Conservation (phyloP, 2,113 vertebrate genomes). For the Struthidea cinerea region DNA sequence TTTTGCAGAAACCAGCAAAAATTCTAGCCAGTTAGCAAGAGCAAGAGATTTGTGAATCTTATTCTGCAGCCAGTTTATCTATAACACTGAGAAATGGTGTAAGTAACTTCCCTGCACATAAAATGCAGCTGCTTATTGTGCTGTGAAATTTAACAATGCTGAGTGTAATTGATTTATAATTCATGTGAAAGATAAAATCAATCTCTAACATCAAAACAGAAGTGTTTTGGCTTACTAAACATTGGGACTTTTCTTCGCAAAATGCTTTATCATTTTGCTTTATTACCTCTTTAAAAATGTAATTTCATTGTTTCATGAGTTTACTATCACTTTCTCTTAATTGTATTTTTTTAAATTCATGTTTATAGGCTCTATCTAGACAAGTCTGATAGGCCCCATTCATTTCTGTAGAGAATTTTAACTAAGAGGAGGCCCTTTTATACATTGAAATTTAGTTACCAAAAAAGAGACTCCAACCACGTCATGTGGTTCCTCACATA, state of each 20-base stretch:
- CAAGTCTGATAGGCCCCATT: constrained; percentile 2
- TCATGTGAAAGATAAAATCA: constrained; percentile 32
- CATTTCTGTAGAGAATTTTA: not conserved
- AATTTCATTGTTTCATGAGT: constrained; percentile 24
- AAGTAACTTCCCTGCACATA: not conserved
- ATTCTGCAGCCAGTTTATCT: not conserved
- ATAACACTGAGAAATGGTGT: not conserved
- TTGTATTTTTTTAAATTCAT: constrained; percentile 5
- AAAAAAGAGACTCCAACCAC: not conserved
- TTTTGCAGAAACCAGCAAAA: not conserved
- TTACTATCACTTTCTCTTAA: constrained; percentile 30
- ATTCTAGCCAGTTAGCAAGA: not conserved
- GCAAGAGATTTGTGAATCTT: not conserved
- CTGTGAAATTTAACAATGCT: not conserved
- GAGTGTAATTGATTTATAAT: constrained; percentile 53
- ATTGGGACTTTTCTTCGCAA: not conserved
- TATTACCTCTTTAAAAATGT: constrained; percentile 37
- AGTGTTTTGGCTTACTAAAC: not conserved
- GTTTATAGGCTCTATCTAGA: constrained; percentile 44
- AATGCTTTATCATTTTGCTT: constrained; percentile 32
- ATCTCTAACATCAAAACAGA: not conserved
- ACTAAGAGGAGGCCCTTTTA: not conserved
- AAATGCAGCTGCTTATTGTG: not conserved
- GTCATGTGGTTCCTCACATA: not conserved
- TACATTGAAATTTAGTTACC: not conserved